These are phyloP conservation scores for Hermodice carunculata DNA, from an alignment of 2,888 invertebrate genomes.

Conservation along the genomic window DNA sequence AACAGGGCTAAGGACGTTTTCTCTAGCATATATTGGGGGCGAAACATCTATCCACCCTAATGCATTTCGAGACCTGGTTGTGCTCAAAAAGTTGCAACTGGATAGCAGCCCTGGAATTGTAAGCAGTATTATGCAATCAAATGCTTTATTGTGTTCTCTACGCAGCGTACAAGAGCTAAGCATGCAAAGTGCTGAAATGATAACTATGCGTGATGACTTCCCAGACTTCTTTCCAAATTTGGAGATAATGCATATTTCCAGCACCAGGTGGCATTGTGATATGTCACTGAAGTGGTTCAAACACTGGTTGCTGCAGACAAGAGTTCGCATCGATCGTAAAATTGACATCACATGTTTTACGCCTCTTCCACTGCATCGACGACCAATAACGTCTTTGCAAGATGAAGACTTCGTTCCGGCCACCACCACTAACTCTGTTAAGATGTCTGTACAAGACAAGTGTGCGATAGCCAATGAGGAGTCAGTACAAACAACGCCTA, in stretches of 20 bases:
- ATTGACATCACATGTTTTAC: conserved; percentile 34
- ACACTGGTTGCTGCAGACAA: conserved; percentile 32
- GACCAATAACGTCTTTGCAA: conserved; percentile 22
- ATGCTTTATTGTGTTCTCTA: conserved; percentile 17
- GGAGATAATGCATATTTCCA: conserved; percentile 28
- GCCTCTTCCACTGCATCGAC: conserved; percentile 34
- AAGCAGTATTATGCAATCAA: conserved; percentile 15
- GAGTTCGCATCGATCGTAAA: conserved; percentile 16
- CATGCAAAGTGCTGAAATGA: conserved; percentile 37
- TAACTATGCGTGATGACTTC: conserved; percentile 21
- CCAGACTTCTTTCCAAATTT: conserved; percentile 26
- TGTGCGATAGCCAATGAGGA: background rate
- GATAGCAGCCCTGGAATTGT: conserved; percentile 39
- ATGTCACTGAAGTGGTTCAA: conserved; percentile 37
- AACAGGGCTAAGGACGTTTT: conserved; percentile 4
- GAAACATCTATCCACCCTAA: conserved; percentile 19
- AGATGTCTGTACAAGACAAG: no score
- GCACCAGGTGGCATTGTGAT: conserved; percentile 43
- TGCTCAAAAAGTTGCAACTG: conserved; percentile 32
- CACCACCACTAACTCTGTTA: conserved; percentile 20
- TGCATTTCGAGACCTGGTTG: conserved; percentile 32
- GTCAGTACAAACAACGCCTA: no score
- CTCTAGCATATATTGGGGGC: conserved; percentile 17
- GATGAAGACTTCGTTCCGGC: conserved; percentile 33
- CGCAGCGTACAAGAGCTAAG: conserved; percentile 34